phyloP scores from a whole-genome alignment of 1,140 invertebrate species.

The Drosophila ambigua region DNA sequence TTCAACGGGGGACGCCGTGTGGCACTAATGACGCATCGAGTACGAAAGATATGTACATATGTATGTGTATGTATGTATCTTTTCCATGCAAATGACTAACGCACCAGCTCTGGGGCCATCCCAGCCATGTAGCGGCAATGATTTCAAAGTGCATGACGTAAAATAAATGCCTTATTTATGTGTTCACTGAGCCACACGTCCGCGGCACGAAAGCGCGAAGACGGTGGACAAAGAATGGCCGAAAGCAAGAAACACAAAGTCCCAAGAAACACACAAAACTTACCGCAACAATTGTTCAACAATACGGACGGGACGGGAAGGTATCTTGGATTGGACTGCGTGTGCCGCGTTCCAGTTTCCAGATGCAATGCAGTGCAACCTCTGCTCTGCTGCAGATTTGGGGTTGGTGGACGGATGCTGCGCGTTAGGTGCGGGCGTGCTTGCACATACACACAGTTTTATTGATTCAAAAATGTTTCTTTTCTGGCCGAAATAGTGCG shows the following conservation, averaged over 20 bases:
- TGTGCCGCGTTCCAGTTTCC: not conserved
- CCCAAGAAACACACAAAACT: conserved; percentile 46
- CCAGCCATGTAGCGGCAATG: conserved; percentile 38
- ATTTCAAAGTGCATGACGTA: conserved; percentile 69
- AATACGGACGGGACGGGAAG: too few relatives aligned
- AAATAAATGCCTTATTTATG: conserved; percentile 55
- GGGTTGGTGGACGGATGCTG: not conserved
- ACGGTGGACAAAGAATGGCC: conserved; percentile 29
- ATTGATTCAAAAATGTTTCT: not conserved
- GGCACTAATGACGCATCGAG: conserved; percentile 15
- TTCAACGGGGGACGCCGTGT: conserved; percentile 2
- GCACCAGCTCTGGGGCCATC: conserved; percentile 7
- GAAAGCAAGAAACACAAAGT: conserved; percentile 20
- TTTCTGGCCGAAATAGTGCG: not conserved
- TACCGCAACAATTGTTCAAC: conserved; percentile 32
- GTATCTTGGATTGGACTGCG: too few relatives aligned
- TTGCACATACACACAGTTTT: not conserved
- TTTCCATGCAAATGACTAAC: conserved; percentile 45
- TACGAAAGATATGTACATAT: not conserved
- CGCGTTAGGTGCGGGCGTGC: not conserved
- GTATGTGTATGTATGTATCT: not conserved
- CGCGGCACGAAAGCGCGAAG: conserved; percentile 52
- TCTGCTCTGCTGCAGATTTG: not conserved
- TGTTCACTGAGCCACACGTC: conserved; percentile 65
- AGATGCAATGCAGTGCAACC: not conserved